Percentiles rank a stretch among this genome's conserved stretches.
Evolutionary conservation across 2,888 invertebrate species (phyloP).

Genomic region (Sussaba pulchella): DNA sequence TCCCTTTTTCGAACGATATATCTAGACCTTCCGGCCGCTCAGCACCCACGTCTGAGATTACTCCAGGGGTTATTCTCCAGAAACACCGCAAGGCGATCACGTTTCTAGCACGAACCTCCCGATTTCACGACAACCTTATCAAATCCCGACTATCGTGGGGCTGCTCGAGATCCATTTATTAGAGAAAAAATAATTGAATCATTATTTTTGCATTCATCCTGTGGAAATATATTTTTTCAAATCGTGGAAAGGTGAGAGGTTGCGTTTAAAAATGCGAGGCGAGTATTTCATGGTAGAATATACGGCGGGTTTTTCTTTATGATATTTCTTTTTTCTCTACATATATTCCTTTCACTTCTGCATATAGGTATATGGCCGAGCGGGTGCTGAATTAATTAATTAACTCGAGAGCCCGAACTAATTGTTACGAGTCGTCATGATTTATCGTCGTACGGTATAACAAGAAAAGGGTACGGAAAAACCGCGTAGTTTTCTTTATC

Average conservation of each 20-base stretch:
- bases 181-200: conserved; percentile 11
- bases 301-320: too few relatives aligned
- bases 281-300: neutral
- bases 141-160: neutral
- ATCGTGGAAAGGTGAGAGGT: too few relatives aligned
- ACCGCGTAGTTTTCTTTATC: neutral
- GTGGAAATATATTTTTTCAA: too few relatives aligned
- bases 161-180: neutral
- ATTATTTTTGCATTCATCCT: neutral
- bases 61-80: conserved; percentile 28
- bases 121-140: neutral
- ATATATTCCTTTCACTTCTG: too few relatives aligned
- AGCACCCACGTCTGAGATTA: conserved; percentile 15
- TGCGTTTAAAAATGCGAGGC: too few relatives aligned
- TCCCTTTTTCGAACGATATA: conserved; percentile 13
- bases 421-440: conserved; percentile 50
- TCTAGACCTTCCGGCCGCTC: neutral
- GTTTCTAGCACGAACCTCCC: conserved; percentile 1
- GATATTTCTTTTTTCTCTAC: too few relatives aligned
- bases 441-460: conserved; percentile 20
- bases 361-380: conserved; percentile 1
- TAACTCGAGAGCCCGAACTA: conserved; percentile 46
- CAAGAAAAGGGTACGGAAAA: conserved; percentile 6
- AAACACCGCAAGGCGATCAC: conserved; percentile 36
- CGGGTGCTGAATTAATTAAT: conserved; percentile 55